Evolutionary conservation across 2,888 invertebrate species (phyloP).

Genomic region (Gnatocerus cornutus): DNA sequence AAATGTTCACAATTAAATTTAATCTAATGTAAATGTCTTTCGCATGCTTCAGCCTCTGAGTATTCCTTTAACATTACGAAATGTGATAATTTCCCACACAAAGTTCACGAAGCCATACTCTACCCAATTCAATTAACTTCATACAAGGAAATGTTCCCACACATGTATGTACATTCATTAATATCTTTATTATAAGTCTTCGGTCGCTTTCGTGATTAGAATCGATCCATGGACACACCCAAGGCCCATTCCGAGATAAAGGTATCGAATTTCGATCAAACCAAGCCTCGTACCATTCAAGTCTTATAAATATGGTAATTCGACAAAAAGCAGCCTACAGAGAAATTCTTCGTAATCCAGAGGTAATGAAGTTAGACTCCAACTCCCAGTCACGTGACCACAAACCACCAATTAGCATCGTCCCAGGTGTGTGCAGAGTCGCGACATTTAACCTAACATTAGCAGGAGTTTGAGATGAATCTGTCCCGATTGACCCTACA

Average conservation of each 20-base stretch:
- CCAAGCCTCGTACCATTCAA: constrained; percentile 18
- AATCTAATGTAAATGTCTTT: constrained; percentile 38
- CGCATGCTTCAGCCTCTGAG: not conserved
- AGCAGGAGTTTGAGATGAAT: not conserved
- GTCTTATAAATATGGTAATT: constrained; percentile 39
- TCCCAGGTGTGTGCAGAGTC: constrained; percentile 3
- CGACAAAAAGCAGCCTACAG: constrained; percentile 1
- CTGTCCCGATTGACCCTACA: constrained; percentile 2
- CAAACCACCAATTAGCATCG: constrained; percentile 1
- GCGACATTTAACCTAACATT: not conserved
- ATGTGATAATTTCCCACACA: constrained; percentile 28
- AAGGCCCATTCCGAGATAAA: constrained; percentile 4
- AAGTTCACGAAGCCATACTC: constrained; percentile 13
- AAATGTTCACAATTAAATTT: constrained; percentile 36
- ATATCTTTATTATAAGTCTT: not conserved
- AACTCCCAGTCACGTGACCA: not conserved
- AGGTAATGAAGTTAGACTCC: constrained; percentile 1
- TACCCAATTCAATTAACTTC: constrained; percentile 13
- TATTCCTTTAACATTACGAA: constrained; percentile 31
- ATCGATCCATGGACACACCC: constrained; percentile 12
- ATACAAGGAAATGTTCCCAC: not conserved
- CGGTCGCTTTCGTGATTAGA: constrained; percentile 13
- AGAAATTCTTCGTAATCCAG: constrained; percentile 8
- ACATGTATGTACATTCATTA: not conserved
- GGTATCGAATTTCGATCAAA: constrained; percentile 37